These are phyloP conservation scores for Orthosia cruda DNA, from an alignment of 2,888 invertebrate species.

Conservation along the genomic window DNA sequence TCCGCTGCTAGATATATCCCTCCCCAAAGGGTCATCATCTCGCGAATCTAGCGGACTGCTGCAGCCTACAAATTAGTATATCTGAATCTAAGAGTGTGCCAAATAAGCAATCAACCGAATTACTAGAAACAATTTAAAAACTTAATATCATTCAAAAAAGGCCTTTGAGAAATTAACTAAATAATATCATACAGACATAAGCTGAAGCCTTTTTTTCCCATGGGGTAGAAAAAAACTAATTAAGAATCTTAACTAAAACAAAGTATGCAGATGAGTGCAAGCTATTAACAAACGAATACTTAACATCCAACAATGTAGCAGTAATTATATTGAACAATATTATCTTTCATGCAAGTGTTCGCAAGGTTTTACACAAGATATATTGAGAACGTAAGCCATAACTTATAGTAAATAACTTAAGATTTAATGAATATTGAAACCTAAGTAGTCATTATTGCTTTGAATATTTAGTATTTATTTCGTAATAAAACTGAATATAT, in stretches of 20 bases:
- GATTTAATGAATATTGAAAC: conserved; percentile 49
- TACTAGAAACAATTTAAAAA: no score
- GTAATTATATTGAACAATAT: conserved; percentile 9
- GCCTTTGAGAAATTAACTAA: no score
- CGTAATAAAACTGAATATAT: conserved; percentile 21
- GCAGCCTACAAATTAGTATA: no score
- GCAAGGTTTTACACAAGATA: conserved; percentile 21
- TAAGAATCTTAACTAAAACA: no score
- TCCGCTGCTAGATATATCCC: no score
- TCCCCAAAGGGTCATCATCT: no score
- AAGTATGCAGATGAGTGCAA: background rate
- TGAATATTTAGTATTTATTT: conserved; percentile 32
- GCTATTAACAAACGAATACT: background rate
- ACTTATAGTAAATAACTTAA: conserved; percentile 36
- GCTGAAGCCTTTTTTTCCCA: no score
- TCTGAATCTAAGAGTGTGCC: no score
- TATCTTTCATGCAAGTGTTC: conserved; percentile 10
- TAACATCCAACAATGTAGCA: conserved; percentile 3
- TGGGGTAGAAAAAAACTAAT: no score
- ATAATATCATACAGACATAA: background rate
- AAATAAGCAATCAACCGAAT: no score
- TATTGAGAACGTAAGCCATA: conserved; percentile 18
- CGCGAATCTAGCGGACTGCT: no score
- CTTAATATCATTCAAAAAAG: no score
- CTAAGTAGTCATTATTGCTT: conserved; percentile 31